Evolutionary conservation across 2,113 vertebrate genomes (phyloP).

Genomic region (Regulus satrapa): DNA sequence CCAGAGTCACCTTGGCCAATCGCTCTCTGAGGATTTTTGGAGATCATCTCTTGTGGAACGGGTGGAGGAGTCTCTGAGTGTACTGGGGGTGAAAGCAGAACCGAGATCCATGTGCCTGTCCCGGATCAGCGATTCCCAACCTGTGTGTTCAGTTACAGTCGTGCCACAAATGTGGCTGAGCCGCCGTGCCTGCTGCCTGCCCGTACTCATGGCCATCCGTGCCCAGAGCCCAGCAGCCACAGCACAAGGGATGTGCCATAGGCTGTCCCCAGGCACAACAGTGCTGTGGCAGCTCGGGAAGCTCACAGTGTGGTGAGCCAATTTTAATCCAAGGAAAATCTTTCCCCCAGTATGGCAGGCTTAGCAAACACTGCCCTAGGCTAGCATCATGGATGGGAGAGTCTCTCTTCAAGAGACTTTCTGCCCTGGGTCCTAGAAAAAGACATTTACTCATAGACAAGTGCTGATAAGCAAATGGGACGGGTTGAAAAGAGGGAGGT

Average conservation of each 20-base stretch:
- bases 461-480: not conserved
- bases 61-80: not conserved
- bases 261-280: not conserved
- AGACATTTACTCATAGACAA: not conserved
- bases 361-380: not conserved
- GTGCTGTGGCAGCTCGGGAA: not conserved
- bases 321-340: not conserved
- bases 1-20: not conserved
- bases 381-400: fast-evolving
- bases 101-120: fast-evolving
- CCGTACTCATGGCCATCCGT: fast-evolving
- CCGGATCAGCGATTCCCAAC: not conserved
- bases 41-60: not conserved
- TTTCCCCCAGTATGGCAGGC: not conserved
- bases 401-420: not conserved
- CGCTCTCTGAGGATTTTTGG: not conserved
- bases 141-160: fast-evolving
- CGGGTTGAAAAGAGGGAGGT: not conserved
- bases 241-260: not conserved
- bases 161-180: not conserved
- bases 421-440: not conserved
- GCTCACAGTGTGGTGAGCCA: not conserved
- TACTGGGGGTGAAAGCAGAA: not conserved
- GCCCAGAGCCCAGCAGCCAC: not conserved
- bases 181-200: not conserved